Percentiles rank a stretch among this genome's conserved stretches.
Evolutionary conservation across 2,113 vertebrate genomes (phyloP).

Genomic region (Agapornis roseicollis): DNA sequence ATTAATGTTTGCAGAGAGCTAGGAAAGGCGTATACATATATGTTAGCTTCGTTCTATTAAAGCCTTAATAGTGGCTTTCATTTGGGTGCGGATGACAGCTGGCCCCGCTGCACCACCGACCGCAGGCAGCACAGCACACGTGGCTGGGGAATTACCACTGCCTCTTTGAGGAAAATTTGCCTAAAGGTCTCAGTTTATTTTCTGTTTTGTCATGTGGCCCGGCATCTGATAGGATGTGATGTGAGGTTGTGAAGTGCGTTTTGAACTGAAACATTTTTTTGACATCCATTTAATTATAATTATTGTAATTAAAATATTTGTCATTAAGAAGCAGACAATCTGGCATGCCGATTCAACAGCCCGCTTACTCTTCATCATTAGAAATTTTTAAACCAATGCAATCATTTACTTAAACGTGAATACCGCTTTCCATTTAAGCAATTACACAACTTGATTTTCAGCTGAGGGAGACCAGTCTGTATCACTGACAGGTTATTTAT

Average conservation of each 20-base stretch:
- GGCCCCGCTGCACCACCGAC: background rate
- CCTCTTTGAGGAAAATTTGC: background rate
- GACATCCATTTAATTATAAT: slow-evolving; percentile 69
- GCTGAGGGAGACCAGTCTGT: background rate
- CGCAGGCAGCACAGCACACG: fast-evolving
- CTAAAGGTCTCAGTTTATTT: background rate
- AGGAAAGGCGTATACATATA: fast-evolving
- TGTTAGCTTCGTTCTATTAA: fast-evolving
- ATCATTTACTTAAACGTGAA: background rate
- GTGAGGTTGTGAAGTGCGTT: background rate
- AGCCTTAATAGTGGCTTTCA: background rate
- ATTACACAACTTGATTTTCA: background rate
- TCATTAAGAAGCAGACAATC: background rate
- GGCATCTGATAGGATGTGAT: slow-evolving; percentile 41
- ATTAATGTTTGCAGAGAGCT: background rate
- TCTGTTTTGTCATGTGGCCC: background rate
- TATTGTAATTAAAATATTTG: slow-evolving; percentile 65
- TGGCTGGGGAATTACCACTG: background rate
- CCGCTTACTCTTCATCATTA: background rate
- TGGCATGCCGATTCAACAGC: background rate
- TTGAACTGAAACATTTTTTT: slow-evolving; percentile 50
- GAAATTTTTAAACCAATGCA: background rate
- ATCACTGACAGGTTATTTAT: fast-evolving
- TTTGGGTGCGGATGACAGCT: background rate
- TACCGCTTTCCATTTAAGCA: slow-evolving; percentile 6